These are phyloP conservation scores for Catharus minimus DNA, from an alignment of 2,113 vertebrate species.

Conservation along the genomic window DNA sequence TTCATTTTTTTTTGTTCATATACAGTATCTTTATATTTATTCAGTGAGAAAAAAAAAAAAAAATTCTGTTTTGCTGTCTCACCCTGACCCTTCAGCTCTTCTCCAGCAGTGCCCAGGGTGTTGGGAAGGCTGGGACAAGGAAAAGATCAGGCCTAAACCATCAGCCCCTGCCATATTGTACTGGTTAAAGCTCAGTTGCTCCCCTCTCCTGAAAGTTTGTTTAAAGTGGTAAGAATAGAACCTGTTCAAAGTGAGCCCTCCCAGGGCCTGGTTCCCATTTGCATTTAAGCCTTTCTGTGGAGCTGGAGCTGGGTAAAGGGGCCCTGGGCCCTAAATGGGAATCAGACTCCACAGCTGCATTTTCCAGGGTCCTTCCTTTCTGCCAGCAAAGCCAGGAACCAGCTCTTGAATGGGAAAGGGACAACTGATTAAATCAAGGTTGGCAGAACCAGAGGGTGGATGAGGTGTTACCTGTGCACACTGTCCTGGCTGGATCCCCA, in stretches of 20 bases:
- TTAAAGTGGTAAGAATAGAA: constrained; percentile 56
- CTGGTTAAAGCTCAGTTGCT: constrained; percentile 35
- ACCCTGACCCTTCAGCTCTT: constrained; percentile 30
- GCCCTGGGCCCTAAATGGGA: constrained; percentile 56
- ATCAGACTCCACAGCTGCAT: constrained; percentile 42
- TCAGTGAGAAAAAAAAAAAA: background rate
- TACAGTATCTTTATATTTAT: constrained; percentile 59
- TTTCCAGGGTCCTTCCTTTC: constrained; percentile 8
- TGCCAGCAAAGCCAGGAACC: background rate
- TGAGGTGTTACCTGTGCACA: background rate
- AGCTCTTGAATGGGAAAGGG: background rate
- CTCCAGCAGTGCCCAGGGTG: background rate
- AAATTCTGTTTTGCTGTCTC: constrained; percentile 41
- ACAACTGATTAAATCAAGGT: background rate
- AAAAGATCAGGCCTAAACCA: constrained; percentile 22
- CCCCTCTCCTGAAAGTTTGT: constrained; percentile 20
- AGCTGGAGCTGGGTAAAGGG: constrained; percentile 14
- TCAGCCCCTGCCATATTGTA: constrained; percentile 38
- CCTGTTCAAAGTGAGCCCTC: constrained; percentile 57
- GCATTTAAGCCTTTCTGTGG: constrained; percentile 11
- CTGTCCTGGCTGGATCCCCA: fast-evolving
- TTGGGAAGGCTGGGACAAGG: background rate
- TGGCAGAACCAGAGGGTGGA: fast-evolving
- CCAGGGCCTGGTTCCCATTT: constrained; percentile 58
- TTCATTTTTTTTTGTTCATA: constrained; percentile 45